Evolutionary conservation across 2,888 invertebrate species (phyloP).

Genomic region (Idaea aversata): DNA sequence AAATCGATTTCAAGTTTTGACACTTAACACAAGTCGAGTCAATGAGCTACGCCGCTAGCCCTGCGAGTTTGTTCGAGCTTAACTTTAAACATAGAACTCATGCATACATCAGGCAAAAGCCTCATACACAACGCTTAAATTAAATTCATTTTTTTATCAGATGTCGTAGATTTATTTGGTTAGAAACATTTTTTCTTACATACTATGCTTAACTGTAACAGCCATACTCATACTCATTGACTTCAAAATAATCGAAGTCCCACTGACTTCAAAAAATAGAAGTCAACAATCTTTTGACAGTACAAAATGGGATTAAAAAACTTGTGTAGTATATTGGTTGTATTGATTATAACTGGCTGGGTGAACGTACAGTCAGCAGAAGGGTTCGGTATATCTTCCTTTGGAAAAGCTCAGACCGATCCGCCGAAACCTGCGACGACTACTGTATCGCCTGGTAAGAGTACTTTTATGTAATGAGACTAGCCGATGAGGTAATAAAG

Average conservation of each 20-base stretch:
- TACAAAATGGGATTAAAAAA: constrained; percentile 9
- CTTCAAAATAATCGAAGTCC: neutral
- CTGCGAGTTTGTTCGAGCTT: neutral
- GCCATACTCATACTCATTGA: neutral
- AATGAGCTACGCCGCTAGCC: neutral
- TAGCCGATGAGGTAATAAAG: constrained; percentile 18
- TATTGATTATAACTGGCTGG: constrained; percentile 41
- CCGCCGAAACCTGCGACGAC: constrained; percentile 63
- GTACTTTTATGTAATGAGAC: constrained; percentile 40
- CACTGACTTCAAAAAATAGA: neutral
- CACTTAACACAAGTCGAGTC: neutral
- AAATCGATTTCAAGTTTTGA: neutral
- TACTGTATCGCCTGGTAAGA: constrained; percentile 68
- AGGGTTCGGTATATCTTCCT: constrained; percentile 66
- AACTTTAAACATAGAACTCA: neutral
- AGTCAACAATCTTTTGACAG: constrained; percentile 20
- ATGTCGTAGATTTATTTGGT: neutral
- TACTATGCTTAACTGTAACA: neutral
- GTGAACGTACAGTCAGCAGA: constrained; percentile 43
- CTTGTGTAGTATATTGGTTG: constrained; percentile 25
- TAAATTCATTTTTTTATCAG: neutral
- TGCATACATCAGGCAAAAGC: neutral
- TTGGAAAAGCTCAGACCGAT: constrained; percentile 69
- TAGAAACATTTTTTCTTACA: neutral
- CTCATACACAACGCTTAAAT: neutral